Evolutionary conservation across 2,888 invertebrate genomes (phyloP).

Genomic region (Trachelus stipa): DNA sequence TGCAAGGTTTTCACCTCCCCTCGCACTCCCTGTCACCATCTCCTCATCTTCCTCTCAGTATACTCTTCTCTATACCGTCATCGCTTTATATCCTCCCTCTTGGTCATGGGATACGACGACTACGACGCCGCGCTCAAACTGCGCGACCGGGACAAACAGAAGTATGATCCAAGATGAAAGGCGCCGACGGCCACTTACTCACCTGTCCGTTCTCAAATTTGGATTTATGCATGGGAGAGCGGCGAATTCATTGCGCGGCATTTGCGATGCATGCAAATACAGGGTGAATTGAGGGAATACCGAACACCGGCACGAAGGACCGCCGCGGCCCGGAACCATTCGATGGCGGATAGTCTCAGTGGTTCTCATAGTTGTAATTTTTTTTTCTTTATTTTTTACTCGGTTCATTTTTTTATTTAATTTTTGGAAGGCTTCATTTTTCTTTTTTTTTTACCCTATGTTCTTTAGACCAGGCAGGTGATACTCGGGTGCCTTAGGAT

Average conservation of each 20-base stretch:
- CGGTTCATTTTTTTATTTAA: not conserved
- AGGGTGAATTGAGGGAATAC: conserved; percentile 5
- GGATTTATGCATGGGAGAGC: conserved; percentile 52
- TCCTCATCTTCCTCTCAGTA: conserved; percentile 7
- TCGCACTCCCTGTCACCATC: conserved; percentile 26
- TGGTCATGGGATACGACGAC: not conserved
- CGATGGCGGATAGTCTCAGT: not conserved
- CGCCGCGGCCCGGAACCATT: not conserved
- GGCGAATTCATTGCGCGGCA: conserved; percentile 32
- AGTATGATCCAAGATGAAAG: conserved; percentile 63
- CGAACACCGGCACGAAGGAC: not conserved
- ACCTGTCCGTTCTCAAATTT: conserved; percentile 53
- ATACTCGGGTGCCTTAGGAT: not conserved
- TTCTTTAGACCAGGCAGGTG: not conserved
- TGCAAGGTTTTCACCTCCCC: conserved; percentile 3
- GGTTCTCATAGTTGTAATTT: not conserved
- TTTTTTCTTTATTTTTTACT: not conserved
- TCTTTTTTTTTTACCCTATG: not conserved
- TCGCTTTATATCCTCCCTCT: not conserved
- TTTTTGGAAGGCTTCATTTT: not conserved
- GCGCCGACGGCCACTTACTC: conserved; percentile 45
- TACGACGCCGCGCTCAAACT: not conserved
- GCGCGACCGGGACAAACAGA: conserved; percentile 51
- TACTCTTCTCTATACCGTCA: conserved; percentile 10
- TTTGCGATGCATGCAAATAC: conserved; percentile 53